Percentiles rank a stretch among this genome's conserved stretches.
phyloP scores from a whole-genome alignment of 2,797 vertebrate species.

The Hemitrygon akajei region DNA sequence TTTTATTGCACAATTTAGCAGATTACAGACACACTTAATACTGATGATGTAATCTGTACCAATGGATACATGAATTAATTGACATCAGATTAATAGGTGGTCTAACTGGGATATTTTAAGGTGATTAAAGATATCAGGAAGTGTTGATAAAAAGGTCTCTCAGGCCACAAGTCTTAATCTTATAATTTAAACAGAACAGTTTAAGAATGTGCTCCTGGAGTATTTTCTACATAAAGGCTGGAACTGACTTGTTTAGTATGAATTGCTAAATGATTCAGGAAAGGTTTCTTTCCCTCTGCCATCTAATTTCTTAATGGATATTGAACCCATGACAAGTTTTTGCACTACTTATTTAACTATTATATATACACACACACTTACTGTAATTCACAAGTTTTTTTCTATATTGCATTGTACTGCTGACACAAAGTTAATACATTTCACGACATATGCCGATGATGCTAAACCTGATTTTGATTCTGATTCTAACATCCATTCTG shows the following conservation, averaged over 20 bases:
- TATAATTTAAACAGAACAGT: not conserved
- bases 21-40: not conserved
- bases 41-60: not conserved
- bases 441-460: too few relatives aligned
- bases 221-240: not conserved
- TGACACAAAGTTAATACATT: too few relatives aligned
- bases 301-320: too few relatives aligned
- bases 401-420: too few relatives aligned
- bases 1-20: not conserved
- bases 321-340: too few relatives aligned
- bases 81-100: not conserved
- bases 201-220: not conserved
- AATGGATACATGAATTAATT: not conserved
- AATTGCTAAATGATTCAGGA: too few relatives aligned
- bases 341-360: too few relatives aligned
- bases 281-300: too few relatives aligned
- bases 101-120: not conserved
- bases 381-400: too few relatives aligned
- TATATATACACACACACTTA: too few relatives aligned
- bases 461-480: too few relatives aligned
- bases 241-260: not conserved
- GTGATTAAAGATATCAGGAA: not conserved
- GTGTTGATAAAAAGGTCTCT: not conserved
- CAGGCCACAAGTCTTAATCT: not conserved
- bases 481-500: too few relatives aligned